Conservation (phyloP, 2,888 invertebrate genomes). For the Didymodactylos carnosus region DNA sequence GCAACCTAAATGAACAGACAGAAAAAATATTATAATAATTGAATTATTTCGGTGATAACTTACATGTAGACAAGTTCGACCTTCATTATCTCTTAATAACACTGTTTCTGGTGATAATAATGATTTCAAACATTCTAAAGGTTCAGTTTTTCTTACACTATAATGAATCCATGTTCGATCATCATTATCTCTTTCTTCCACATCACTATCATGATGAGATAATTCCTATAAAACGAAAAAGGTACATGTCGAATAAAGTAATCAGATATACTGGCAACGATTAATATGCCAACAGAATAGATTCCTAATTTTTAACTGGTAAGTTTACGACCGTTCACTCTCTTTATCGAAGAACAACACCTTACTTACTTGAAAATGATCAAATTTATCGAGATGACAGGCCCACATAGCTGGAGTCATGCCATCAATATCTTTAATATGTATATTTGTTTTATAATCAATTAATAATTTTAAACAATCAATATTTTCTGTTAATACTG, state of each 20-base stretch:
- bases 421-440: slow-evolving; percentile 27
- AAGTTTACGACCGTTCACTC: slow-evolving; percentile 8
- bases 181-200: slow-evolving; percentile 23
- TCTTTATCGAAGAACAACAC: too few relatives aligned
- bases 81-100: slow-evolving; percentile 27
- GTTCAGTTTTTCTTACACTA: slow-evolving; percentile 30
- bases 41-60: too few relatives aligned
- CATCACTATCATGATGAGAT: not conserved
- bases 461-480: slow-evolving; percentile 10
- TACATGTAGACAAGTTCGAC: slow-evolving; percentile 29
- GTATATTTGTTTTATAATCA: slow-evolving; percentile 3
- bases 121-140: slow-evolving; percentile 32
- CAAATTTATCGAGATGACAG: slow-evolving; percentile 30
- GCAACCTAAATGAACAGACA: too few relatives aligned
- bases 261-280: slow-evolving; percentile 31
- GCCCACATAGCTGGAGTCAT: slow-evolving; percentile 34
- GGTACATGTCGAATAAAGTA: slow-evolving; percentile 19
- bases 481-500: slow-evolving; percentile 2
- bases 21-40: too few relatives aligned
- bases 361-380: slow-evolving; percentile 28
- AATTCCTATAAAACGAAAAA: slow-evolving; percentile 15
- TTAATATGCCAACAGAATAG: too few relatives aligned
- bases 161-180: slow-evolving; percentile 34
- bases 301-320: too few relatives aligned
- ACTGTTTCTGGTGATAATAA: slow-evolving; percentile 27